Evolutionary conservation across 2,113 vertebrate species (phyloP).

Genomic region (Zosterops pallidus): DNA sequence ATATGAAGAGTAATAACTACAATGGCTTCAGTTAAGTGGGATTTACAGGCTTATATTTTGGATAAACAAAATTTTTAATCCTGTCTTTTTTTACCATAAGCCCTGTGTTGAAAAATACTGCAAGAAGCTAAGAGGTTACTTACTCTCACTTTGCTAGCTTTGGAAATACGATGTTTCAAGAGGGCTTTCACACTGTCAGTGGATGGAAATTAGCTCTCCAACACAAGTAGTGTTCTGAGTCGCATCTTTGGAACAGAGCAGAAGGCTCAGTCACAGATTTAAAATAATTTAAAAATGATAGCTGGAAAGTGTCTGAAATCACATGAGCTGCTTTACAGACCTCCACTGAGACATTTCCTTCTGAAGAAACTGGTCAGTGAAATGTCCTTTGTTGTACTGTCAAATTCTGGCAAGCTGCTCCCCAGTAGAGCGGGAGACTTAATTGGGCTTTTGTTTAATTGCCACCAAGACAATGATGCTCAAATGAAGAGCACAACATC

Average conservation of each 20-base stretch:
- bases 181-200: neutral
- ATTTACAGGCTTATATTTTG: neutral
- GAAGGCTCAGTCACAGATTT: neutral
- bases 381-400: conserved; percentile 31
- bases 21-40: neutral
- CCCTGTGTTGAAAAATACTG: neutral
- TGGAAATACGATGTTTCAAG: neutral
- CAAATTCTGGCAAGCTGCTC: conserved; percentile 37
- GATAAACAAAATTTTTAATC: neutral
- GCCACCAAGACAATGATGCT: neutral
- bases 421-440: neutral
- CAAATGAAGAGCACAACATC: conserved; percentile 25
- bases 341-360: conserved; percentile 11
- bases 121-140: neutral
- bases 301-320: neutral
- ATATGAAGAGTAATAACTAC: neutral
- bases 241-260: neutral
- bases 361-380: conserved; percentile 26
- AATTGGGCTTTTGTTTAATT: conserved; percentile 58
- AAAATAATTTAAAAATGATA: conserved; percentile 29
- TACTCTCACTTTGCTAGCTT: neutral
- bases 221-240: neutral
- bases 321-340: neutral
- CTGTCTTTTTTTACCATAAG: neutral
- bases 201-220: neutral